Base-by-base conservation (phyloP, 2,797 vertebrate genomes). In the Microctenopoma lineatum region DNA sequence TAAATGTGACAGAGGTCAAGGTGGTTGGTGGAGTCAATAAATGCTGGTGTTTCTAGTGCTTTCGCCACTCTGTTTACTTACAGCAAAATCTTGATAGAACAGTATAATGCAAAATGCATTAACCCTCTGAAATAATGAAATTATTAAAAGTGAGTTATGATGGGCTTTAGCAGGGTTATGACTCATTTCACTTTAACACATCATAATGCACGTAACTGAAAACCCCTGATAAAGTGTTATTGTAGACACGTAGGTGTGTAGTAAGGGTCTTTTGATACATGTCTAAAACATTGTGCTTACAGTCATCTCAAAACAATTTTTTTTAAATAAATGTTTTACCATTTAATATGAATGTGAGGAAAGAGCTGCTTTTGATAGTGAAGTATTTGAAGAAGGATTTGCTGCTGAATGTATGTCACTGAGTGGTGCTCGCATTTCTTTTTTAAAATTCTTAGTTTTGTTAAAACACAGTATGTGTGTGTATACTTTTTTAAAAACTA, bases 201-300 rank as follows among this genome's bases (percentile, higher is more conserved):
- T 26, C 59, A 0, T 26, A 16, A 25, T 72, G 54, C 48, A 66
- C 59, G 36, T 32, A 8, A 42, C 64, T 47, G 15, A 84, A 82
- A 79, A 15, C 55, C 66, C 79, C 77, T 18, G 14, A 59, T 18
- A 26, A 52, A 15, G 10, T 32, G n/a, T 27, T 61, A 2, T 13
- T 14, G 46, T 14, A 51, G 26, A 11, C 25, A n/a, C 25, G 81
- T 64, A 44, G 76, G 51, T 47, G 68, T 60, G 1, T 44, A 14
- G 65, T 36, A 9, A 73, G 79, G 77, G 79, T 87, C 80, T 72
- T 70, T 66, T 21, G 8, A 63, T 67, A 68, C 25, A 18, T 53
- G 13, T 59, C 14, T 34, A 67, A 50, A 48, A 12, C 32, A 14
- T 48, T 1, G 6, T 21, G n/a, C 45, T 46, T 10, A 14, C 2